phyloP scores from a whole-genome alignment of 2,888 invertebrate genomes.

The Odontomyia ornata region DNA sequence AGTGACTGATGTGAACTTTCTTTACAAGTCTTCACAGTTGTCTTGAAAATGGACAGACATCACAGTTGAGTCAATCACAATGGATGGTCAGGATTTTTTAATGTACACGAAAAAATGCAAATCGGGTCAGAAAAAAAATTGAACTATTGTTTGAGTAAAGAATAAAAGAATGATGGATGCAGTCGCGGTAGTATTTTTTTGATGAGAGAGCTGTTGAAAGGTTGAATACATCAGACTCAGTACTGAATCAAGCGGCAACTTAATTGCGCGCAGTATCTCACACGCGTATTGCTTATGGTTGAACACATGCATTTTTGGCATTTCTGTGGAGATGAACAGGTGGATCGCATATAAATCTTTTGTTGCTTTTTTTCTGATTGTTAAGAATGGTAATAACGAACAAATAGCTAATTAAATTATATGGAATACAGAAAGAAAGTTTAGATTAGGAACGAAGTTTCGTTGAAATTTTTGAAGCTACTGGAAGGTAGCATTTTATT shows the following conservation, averaged over 20 bases:
- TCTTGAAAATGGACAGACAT: neutral
- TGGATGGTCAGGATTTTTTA: neutral
- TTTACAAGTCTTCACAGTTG: neutral
- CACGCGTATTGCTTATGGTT: neutral
- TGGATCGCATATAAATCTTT: neutral
- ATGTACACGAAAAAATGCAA: neutral
- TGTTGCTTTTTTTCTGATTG: neutral
- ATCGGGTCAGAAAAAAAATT: slow-evolving; percentile 17
- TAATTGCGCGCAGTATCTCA: neutral
- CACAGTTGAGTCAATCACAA: neutral
- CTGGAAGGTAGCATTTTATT: no score
- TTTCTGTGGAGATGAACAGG: neutral
- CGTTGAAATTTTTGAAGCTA: no score
- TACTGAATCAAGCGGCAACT: neutral
- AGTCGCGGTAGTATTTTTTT: neutral
- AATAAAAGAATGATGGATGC: neutral
- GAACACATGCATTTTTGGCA: neutral
- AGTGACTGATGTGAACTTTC: neutral
- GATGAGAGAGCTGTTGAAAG: neutral
- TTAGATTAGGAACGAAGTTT: neutral
- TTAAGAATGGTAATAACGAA: neutral
- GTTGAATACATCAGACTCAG: neutral
- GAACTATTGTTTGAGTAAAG: slow-evolving; percentile 10
- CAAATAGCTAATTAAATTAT: neutral
- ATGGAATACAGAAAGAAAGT: neutral